Percentiles rank a stretch among this genome's conserved stretches.
Evolutionary conservation across 1,140 invertebrate species (phyloP).

Genomic region (Pristionchus pacificus): DNA sequence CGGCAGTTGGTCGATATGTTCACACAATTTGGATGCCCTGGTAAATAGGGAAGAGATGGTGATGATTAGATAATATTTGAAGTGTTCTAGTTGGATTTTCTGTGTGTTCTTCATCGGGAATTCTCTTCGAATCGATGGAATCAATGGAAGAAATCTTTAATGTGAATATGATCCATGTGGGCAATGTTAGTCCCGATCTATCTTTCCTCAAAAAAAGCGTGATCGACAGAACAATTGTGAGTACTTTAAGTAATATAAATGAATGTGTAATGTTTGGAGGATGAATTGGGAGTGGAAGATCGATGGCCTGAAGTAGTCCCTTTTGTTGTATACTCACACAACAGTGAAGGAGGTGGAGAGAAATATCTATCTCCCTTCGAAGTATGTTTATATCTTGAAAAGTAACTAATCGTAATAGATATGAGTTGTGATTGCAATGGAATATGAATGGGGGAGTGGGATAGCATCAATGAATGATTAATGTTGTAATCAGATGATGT

Average conservation of each 20-base stretch:
- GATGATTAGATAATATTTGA: background rate
- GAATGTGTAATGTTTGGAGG: background rate
- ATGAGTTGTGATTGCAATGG: background rate
- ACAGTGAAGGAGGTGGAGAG: background rate
- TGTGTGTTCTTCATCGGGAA: background rate
- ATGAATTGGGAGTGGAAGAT: background rate
- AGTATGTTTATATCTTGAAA: no score
- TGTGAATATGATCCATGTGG: background rate
- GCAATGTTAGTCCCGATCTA: background rate
- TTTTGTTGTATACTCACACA: background rate
- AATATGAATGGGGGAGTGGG: no score
- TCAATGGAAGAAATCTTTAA: background rate
- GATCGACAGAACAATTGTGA: background rate
- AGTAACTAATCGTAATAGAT: no score
- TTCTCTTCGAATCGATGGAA: background rate
- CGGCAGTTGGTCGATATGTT: background rate
- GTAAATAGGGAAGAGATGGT: no score
- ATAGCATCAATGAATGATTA: no score
- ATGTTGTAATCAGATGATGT: background rate
- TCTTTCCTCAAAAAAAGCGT: background rate
- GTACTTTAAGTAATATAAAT: background rate
- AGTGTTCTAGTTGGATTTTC: background rate
- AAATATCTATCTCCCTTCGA: background rate
- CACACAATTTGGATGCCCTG: background rate
- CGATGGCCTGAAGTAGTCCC: background rate